A percentile compares a stretch with the other conserved stretches of the same genome.
These are phyloP conservation scores for Aegithalos caudatus DNA, from an alignment of 2,113 vertebrate species.

Conservation along the genomic window DNA sequence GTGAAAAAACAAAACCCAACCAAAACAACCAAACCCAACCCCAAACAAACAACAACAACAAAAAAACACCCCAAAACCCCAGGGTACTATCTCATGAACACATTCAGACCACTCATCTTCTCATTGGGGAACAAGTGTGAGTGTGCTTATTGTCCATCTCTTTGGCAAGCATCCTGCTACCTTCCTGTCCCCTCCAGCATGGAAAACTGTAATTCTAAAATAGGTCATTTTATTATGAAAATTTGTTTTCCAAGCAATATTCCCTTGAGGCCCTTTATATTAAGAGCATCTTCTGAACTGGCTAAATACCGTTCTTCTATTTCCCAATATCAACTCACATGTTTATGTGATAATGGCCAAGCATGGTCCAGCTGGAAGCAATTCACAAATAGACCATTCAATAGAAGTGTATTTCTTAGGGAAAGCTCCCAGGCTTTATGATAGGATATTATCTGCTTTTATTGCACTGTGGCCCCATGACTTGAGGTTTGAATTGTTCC, in stretches of 20 bases:
- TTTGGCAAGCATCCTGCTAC: neutral
- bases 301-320: neutral
- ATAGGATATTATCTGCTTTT: neutral
- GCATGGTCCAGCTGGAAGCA: neutral
- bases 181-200: neutral
- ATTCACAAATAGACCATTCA: neutral
- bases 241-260: slow-evolving; percentile 25
- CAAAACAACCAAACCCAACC: neutral
- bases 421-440: neutral
- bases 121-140: neutral
- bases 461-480: neutral
- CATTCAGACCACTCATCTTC: neutral
- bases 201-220: slow-evolving; percentile 28
- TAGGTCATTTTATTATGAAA: slow-evolving; percentile 19
- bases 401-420: neutral
- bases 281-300: neutral
- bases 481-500: neutral
- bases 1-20: neutral
- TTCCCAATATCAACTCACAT: neutral
- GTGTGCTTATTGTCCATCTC: neutral
- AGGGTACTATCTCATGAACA: neutral
- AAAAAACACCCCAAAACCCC: neutral
- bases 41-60: neutral
- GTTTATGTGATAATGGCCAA: neutral
- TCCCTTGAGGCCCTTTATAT: neutral